Evolutionary conservation across 2,888 invertebrate species (phyloP), one percentile per base, ranked within the genome.

Genomic region (Pseudanteris insignis): DNA sequence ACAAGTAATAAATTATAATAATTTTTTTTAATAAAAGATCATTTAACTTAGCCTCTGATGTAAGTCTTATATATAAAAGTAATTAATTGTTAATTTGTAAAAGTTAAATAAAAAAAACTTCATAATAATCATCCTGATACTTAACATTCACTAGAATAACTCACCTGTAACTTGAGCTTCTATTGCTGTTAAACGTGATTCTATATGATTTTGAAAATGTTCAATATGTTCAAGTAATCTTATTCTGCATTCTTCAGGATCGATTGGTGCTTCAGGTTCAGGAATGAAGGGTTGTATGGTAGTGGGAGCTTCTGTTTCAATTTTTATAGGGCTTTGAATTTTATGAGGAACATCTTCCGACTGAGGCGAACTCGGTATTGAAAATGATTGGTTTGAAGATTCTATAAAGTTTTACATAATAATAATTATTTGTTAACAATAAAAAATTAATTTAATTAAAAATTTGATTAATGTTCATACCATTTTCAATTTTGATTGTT

Each of bases 211-310:
- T 76, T 92, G 91, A 71, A 89, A 88, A 64, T 89, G 86, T 69
- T 87, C 86, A 44, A 94, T 86, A 74, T 93, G 92, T 14, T 89
- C 87, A 64, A 93, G 81, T 38, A 94, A 82, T 47, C 90, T 86
- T 70, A 88, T 83, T 65, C 90, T 86, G 69, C 94, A 94, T 75
- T 89, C 90, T 33, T 86, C 83, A 33, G 89, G 86, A 80, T 92
- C 90, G 50, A 92, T 92, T 1, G 91, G 87, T 7, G 90, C 90
- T 77, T 93, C 92, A 0, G 92, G 92, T 78, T 89, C 87, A 7
- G 92, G 92, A 63, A 86, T 86, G 36, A 77, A 74, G 11, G 79
- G 76, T 47, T 74, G 77, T 18, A 69, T 48, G 1, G 71, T 71
- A 10, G 65, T 28, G 15, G 66, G 51, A 8, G 66, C 11, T 2